Percentiles rank a stretch among this genome's conserved stretches.
These are phyloP conservation scores for Rousettus madagascariensis DNA, from an alignment of 2,797 vertebrate species.

Conservation along the genomic window DNA sequence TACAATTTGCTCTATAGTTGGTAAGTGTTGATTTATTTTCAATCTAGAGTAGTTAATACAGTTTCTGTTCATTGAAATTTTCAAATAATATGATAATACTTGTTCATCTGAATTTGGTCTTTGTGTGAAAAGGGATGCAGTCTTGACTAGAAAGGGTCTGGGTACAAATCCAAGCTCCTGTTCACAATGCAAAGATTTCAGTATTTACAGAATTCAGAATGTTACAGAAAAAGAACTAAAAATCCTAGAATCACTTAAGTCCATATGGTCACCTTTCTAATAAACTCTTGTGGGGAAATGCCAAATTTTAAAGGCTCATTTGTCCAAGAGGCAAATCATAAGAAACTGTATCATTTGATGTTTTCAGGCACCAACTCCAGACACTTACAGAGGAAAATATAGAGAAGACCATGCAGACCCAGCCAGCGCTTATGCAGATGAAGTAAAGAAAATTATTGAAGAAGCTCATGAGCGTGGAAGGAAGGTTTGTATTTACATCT, in stretches of 20 bases:
- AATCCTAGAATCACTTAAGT: background rate
- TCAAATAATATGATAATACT: background rate
- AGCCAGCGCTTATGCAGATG: constrained; percentile 92
- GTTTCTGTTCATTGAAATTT: background rate
- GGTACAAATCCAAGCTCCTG: background rate
- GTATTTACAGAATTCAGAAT: background rate
- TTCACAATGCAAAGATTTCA: background rate
- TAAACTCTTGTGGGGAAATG: background rate
- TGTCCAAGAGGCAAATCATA: background rate
- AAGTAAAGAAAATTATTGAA: constrained; percentile 92
- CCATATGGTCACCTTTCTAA: background rate
- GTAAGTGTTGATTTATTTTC: background rate
- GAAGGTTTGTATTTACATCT: constrained; percentile 86
- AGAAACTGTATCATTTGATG: background rate
- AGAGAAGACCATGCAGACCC: constrained; percentile 91
- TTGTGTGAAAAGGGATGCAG: background rate
- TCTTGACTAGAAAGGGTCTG: background rate
- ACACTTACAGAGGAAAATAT: constrained; percentile 95
- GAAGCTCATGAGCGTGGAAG: constrained; percentile 86
- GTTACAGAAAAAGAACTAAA: background rate
- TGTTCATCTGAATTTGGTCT: background rate
- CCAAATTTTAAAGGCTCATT: background rate
- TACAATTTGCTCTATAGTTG: background rate
- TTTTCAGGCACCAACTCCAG: constrained; percentile 93
- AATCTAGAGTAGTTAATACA: background rate